Percentiles rank a stretch among this genome's conserved stretches.
phyloP scores from a whole-genome alignment of 2,113 vertebrate species.

The Petrocephalus zakoni region DNA sequence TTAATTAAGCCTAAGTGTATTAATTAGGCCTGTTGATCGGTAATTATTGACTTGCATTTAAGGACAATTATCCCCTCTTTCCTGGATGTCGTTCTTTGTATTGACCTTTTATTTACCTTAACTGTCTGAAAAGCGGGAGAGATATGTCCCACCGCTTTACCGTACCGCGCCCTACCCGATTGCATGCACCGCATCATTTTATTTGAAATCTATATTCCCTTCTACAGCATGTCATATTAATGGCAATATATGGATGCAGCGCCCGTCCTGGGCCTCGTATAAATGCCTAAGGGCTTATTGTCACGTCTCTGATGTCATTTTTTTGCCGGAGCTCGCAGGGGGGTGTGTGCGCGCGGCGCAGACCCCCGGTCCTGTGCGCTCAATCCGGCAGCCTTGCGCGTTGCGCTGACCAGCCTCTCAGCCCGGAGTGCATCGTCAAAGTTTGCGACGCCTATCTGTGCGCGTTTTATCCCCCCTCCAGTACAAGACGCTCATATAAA shows the following conservation, averaged over 20 bases:
- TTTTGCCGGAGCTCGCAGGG: background rate
- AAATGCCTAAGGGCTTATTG: conserved; percentile 16
- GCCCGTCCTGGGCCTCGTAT: background rate
- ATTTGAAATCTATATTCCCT: background rate
- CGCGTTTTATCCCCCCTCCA: background rate
- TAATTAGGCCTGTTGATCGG: background rate
- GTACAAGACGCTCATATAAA: conserved; percentile 1
- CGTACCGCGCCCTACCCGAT: background rate
- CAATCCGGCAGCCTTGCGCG: background rate
- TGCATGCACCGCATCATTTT: background rate
- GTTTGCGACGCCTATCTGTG: background rate
- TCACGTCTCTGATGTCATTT: conserved; percentile 30
- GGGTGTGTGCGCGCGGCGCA: background rate
- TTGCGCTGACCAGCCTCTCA: conserved; percentile 2
- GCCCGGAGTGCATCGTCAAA: background rate
- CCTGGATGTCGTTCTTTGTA: background rate
- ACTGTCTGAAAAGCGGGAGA: background rate
- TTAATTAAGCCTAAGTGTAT: background rate
- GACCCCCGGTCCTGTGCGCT: background rate
- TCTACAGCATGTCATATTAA: background rate
- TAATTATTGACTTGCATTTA: background rate
- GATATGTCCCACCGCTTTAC: too few species aligned
- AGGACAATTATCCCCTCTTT: background rate
- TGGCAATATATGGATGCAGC: background rate
- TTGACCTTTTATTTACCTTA: background rate